These are phyloP conservation scores for Myiagra hebetior DNA, from an alignment of 2,113 vertebrate genomes.

Conservation along the genomic window DNA sequence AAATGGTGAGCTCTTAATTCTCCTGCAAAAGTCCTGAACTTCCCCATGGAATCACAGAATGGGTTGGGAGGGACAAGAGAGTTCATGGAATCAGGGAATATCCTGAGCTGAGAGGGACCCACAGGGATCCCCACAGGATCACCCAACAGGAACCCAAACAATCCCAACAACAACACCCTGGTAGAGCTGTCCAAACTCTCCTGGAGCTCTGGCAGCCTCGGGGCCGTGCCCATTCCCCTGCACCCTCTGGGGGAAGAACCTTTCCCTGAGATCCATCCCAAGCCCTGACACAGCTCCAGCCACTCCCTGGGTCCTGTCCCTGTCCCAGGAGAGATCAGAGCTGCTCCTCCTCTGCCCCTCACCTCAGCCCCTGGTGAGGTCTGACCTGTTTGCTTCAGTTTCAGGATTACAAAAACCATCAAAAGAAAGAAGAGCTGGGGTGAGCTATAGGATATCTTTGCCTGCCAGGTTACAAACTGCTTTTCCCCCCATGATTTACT, in stretches of 20 bases:
- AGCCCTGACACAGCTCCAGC: not conserved
- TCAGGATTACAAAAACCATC: not conserved
- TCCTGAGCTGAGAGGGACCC: not conserved
- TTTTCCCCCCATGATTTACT: not conserved
- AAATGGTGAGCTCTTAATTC: not conserved
- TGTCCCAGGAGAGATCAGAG: not conserved
- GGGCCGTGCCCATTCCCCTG: not conserved
- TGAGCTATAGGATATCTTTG: not conserved
- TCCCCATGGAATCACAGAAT: not conserved
- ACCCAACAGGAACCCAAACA: fast-evolving
- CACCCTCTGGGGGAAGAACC: not conserved
- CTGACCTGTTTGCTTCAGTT: not conserved
- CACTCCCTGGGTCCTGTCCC: not conserved
- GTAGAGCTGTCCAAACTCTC: fast-evolving
- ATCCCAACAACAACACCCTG: too few relatives aligned
- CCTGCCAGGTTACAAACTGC: not conserved
- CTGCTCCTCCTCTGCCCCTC: not conserved
- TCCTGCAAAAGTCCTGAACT: fast-evolving
- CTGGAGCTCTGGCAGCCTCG: not conserved
- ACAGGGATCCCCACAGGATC: too few relatives aligned
- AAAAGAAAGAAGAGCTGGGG: not conserved
- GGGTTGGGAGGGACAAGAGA: not conserved
- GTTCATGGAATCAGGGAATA: not conserved
- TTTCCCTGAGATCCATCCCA: fast-evolving
- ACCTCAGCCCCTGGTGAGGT: not conserved